A percentile compares a stretch with the other conserved stretches of the same genome.
Conservation (phyloP, 1,140 invertebrate species). For the Hyles euphorbiae region DNA sequence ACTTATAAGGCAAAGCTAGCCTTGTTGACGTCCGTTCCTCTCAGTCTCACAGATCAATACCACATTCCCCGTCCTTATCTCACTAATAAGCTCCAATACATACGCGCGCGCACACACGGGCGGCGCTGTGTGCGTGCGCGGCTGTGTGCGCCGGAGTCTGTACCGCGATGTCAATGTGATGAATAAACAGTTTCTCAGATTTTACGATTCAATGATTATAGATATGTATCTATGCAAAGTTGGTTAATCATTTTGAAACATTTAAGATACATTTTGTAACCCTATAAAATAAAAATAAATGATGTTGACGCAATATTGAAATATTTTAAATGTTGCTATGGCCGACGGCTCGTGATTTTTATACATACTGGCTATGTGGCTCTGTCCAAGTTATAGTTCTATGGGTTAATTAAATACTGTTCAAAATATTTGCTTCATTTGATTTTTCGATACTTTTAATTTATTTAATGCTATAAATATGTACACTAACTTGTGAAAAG, state of each 20-base stretch:
- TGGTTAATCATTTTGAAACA: constrained; percentile 65
- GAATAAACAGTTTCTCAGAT: constrained; percentile 73
- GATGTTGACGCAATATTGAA: background rate
- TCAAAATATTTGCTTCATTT: background rate
- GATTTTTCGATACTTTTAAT: background rate
- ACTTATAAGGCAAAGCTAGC: constrained; percentile 68
- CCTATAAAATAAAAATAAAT: constrained; percentile 19
- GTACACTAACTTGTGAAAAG: too few species aligned
- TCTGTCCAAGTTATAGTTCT: background rate
- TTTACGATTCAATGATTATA: constrained; percentile 71
- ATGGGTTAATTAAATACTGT: background rate
- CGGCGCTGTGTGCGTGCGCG: constrained; percentile 16
- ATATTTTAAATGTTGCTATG: background rate
- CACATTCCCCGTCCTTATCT: constrained; percentile 53
- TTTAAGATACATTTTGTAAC: constrained; percentile 48
- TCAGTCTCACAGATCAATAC: constrained; percentile 48
- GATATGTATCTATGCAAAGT: constrained; percentile 68
- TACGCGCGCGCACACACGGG: constrained; percentile 35
- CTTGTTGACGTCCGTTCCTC: constrained; percentile 60
- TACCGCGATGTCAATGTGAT: constrained; percentile 57
- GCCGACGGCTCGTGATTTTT: background rate
- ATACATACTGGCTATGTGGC: too few species aligned
- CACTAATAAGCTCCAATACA: constrained; percentile 60
- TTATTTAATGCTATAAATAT: too few species aligned
- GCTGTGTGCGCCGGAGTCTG: constrained; percentile 25